A percentile compares a stretch with the other conserved stretches of the same genome.
These are phyloP conservation scores for Micoletzkya japonica DNA, from an alignment of 2,888 invertebrate species.

Conservation along the genomic window DNA sequence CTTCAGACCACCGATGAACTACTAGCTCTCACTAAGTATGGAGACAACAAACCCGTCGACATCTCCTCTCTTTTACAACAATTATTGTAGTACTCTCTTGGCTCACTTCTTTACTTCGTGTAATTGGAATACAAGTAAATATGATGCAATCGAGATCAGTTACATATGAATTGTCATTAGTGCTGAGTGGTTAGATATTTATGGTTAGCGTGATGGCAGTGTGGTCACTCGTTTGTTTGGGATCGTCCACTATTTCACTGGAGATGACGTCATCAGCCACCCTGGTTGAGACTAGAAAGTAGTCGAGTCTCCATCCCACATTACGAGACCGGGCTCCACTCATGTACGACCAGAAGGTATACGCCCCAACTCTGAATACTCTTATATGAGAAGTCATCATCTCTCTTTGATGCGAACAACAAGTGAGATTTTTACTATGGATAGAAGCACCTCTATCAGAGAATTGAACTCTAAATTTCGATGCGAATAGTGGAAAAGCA, in stretches of 20 bases:
- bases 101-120: no score
- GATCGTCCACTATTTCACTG: slow-evolving; percentile 78
- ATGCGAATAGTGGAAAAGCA: no score
- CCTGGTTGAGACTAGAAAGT: slow-evolving; percentile 85
- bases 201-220: slow-evolving; percentile 85
- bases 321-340: slow-evolving; percentile 83
- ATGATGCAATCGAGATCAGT: no score
- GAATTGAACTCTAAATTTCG: no score
- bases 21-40: slow-evolving; percentile 20
- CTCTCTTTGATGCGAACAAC: no score
- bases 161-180: no score
- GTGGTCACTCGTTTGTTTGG: slow-evolving; percentile 87
- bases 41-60: slow-evolving; percentile 40
- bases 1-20: slow-evolving; percentile 13
- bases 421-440: no score
- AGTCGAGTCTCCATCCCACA: slow-evolving; percentile 95
- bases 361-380: slow-evolving; percentile 75
- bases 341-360: slow-evolving; percentile 95
- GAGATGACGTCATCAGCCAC: slow-evolving; percentile 74
- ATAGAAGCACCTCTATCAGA: no score
- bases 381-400: no score
- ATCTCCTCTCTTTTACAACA: no score
- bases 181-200: slow-evolving; percentile 67
- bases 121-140: background rate
- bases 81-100: no score